These are phyloP conservation scores for Eupithecia inturbata DNA, from an alignment of 2,888 invertebrate genomes.

Conservation along the genomic window DNA sequence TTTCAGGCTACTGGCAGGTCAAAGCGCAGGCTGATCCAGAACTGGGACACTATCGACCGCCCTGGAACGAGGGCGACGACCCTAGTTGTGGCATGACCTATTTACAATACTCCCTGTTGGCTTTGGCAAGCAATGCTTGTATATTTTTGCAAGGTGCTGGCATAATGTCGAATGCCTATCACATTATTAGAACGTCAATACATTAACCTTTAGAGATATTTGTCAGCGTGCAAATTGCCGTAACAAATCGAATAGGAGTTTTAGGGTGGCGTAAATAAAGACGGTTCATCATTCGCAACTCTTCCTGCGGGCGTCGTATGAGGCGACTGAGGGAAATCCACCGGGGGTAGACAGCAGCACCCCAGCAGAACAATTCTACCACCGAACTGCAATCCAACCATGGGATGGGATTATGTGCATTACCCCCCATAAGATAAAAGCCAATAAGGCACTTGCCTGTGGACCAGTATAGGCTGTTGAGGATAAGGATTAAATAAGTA, in stretches of 20 bases:
- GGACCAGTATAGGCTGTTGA: too few relatives aligned
- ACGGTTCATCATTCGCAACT: too few relatives aligned
- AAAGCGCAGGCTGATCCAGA: conserved; percentile 50
- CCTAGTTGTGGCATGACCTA: conserved; percentile 37
- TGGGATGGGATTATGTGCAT: too few relatives aligned
- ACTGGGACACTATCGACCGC: conserved; percentile 62
- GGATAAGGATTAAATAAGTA: too few relatives aligned
- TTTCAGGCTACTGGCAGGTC: conserved; percentile 35
- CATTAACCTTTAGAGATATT: background rate
- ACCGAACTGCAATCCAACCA: too few relatives aligned
- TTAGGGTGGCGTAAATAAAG: background rate
- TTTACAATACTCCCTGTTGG: conserved; percentile 26
- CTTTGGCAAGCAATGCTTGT: conserved; percentile 19
- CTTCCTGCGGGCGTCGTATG: too few relatives aligned
- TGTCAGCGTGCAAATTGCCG: background rate
- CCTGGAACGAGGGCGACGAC: conserved; percentile 35
- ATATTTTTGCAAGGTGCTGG: conserved; percentile 11
- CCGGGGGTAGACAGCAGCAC: too few relatives aligned
- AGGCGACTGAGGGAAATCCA: too few relatives aligned
- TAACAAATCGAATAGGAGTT: background rate
- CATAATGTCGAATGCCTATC: conserved; percentile 7
- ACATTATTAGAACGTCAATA: conserved; percentile 1
- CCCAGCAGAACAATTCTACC: too few relatives aligned
- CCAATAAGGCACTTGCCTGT: too few relatives aligned
- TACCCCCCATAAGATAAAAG: too few relatives aligned